Base-by-base conservation (phyloP, 2,797 vertebrate genomes). In the Sebastes hubbsi region DNA sequence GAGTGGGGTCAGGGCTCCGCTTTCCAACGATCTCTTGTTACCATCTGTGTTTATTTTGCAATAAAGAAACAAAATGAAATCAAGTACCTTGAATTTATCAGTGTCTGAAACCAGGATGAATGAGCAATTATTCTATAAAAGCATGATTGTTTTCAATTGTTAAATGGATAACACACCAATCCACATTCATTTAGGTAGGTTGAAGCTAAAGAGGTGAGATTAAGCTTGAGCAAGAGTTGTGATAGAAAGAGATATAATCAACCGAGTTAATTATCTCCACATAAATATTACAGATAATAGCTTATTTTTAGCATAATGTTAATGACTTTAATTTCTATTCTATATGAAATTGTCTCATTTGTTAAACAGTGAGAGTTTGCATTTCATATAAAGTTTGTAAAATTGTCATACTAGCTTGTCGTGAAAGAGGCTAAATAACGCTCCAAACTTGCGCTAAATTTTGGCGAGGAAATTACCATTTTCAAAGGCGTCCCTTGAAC, bases 1-100 rank as follows among this genome's bases (percentile, higher is more conserved):
- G 83, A 92, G 81, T 89, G 85, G 64, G 89, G 82, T 91, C 85
- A 86, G 46, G 20, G 60, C 80, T 78, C 72, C 27, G 58, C 74
- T 88, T 87, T 75, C 72, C 72, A 62, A 56, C 12, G 29, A 65
- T 72, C 68, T 86, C 61, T 62, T 86, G 29, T 87, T 67, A 82
- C 16, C 20, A 32, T 29, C 24, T 75, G 62, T 87, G 73, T 92
- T 88, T 88, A 83, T 90, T 86, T 86, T 29, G 58, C 67, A 75
- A 81, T 84, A 82, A 87, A 64, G 61, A 82, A 65, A 67, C 67
- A 69, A 78, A 85, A 78, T 80, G 9, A 64, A 80, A 86, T 85
- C 59, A 67, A 61, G 73, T 34, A 62, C 54, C 56, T 71, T 20
- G 46, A 56, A 72, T 62, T 58, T 49, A 24, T 32, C 8, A 22